Evolutionary conservation across 1,140 invertebrate species (phyloP).

Genomic region (Plodia interpunctella): DNA sequence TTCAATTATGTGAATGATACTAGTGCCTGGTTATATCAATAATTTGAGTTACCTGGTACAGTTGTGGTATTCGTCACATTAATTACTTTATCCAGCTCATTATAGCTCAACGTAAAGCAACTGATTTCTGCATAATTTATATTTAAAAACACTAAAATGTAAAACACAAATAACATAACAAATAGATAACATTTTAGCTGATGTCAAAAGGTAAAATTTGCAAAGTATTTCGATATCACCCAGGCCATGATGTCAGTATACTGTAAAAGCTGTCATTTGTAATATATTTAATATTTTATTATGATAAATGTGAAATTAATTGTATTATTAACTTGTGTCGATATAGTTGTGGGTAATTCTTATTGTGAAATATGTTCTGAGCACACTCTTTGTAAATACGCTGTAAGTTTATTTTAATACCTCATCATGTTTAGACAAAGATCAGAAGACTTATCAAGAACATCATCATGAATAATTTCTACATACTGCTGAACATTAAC

Average conservation of each 20-base stretch:
- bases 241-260: constrained; percentile 22
- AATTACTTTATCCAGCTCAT: neutral
- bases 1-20: no score
- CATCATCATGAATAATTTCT: no score
- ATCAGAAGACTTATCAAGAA: no score
- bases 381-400: constrained; percentile 49
- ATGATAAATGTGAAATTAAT: constrained; percentile 49
- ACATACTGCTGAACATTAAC: no score
- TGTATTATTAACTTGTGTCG: constrained; percentile 34
- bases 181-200: constrained; percentile 39
- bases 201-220: constrained; percentile 15
- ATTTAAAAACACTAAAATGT: constrained; percentile 33
- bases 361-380: constrained; percentile 55
- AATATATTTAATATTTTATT: constrained; percentile 35
- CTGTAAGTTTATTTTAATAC: constrained; percentile 26
- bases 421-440: no score
- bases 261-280: constrained; percentile 22
- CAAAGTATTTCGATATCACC: constrained; percentile 19
- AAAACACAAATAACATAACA: constrained; percentile 59
- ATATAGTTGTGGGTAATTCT: constrained; percentile 16
- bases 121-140: constrained; percentile 22
- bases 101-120: constrained; percentile 15
- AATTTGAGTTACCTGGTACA: neutral
- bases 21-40: no score
- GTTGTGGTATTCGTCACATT: neutral